phyloP scores from a whole-genome alignment of 2,113 vertebrate genomes.

The Zapus hudsonius region DNA sequence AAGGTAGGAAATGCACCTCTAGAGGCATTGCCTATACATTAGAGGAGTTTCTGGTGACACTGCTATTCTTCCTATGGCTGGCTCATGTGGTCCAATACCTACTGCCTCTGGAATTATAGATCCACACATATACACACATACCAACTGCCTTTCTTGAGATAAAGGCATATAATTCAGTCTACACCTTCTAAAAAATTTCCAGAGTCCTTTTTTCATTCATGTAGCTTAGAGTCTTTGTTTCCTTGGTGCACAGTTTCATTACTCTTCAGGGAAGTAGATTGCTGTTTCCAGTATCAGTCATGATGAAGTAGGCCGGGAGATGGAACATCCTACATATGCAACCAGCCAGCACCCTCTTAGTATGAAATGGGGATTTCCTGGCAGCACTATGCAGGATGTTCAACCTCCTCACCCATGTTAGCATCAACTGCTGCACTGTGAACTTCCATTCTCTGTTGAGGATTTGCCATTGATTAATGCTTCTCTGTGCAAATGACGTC shows the following conservation, averaged over 20 bases:
- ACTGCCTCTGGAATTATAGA: neutral
- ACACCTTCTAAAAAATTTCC: neutral
- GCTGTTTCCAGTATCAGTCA: neutral
- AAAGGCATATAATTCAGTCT: neutral
- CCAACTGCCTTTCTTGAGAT: neutral
- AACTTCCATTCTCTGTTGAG: constrained; percentile 11
- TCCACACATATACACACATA: neutral
- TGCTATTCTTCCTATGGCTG: neutral
- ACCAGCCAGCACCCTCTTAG: constrained; percentile 62
- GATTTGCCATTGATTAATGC: neutral
- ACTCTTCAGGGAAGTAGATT: constrained; percentile 16
- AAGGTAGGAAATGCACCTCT: neutral
- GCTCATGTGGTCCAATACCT: neutral
- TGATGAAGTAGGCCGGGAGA: constrained; percentile 62
- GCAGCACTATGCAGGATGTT: constrained; percentile 80
- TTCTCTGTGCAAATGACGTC: constrained; percentile 21
- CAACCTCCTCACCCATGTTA: constrained; percentile 63
- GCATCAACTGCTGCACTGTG: neutral
- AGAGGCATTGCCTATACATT: neutral
- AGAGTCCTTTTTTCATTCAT: neutral
- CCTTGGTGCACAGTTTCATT: neutral
- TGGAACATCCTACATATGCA: constrained; percentile 79
- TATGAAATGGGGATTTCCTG: constrained; percentile 71
- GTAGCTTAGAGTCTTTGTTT: constrained; percentile 2
- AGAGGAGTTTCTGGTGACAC: neutral